Conservation (phyloP, 2,113 vertebrate species). For the Chinchilla lanigera region DNA sequence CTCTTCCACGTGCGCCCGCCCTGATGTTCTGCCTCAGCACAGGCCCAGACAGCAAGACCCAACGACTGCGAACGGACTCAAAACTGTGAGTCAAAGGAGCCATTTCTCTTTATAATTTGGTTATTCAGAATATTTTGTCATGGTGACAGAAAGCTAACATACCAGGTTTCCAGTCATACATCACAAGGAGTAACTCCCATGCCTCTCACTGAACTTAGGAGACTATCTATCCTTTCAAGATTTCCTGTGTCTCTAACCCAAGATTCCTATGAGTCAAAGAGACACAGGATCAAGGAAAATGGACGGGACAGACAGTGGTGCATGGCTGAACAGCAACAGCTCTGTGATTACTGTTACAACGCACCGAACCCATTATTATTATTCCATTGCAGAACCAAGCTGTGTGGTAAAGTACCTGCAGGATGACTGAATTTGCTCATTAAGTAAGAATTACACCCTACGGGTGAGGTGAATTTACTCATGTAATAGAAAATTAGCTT, state of each 20-base stretch:
- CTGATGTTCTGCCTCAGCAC: not conserved
- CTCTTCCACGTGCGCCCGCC: not conserved
- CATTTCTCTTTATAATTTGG: not conserved
- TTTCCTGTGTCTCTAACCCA: not conserved
- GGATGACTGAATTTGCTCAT: not conserved
- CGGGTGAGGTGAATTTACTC: not conserved
- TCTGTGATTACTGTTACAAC: not conserved
- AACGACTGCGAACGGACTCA: not conserved
- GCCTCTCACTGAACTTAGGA: not conserved
- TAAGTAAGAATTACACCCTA: not conserved
- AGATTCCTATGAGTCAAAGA: not conserved
- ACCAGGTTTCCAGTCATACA: not conserved
- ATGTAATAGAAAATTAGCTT: constrained; percentile 19
- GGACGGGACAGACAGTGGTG: not conserved
- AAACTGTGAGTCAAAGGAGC: not conserved
- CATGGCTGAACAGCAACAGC: too few species aligned
- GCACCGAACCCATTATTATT: not conserved
- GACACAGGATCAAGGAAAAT: not conserved
- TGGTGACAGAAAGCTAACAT: not conserved
- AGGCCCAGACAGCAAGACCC: not conserved
- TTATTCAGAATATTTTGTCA: not conserved
- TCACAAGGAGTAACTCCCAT: not conserved
- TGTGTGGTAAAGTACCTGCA: not conserved
- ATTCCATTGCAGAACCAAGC: not conserved
- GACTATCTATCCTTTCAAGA: not conserved